Base-by-base conservation (phyloP, 2,888 invertebrate genomes). In the Ormyrus pomaceus region DNA sequence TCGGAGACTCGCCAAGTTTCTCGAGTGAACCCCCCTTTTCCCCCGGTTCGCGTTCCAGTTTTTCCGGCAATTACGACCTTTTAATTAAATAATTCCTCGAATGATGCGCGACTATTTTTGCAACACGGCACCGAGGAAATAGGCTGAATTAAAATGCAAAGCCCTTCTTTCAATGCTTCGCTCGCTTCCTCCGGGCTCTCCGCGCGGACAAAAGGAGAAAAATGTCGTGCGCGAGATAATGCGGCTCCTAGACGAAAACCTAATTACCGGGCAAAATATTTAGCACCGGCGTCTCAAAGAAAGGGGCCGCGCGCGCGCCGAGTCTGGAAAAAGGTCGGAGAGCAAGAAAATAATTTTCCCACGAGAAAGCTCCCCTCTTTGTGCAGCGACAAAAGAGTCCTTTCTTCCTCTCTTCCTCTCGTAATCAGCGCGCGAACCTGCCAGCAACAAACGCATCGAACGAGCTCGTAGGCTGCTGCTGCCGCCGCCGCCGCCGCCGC, bases 291-390 rank as follows among this genome's bases (percentile, higher is more conserved):
- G 34, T 34, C 34, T 34, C 6, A 58, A 58, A 64, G 46, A 46
- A 64, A 64, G 34, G 34, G 34, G 34, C 34, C 13, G 11, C 46
- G 48, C 45, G 46, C 45, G 11, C 45, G 46, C 45, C 5, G 46
- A 11, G 46, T 9, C 61, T 34, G 11, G 11, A 6, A 62, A 11
- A 45, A 62, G 46, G 46, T 46, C 19, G 34, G 34, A 61, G 34
- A 61, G 10, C 10, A 19, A 19, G 13, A 13, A 46, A 55, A 68
- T 53, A 68, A 68, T 68, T 68, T 66, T 45, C 10, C 34, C 19
- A 13, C 68, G 51, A 66, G n/a, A 68, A 46, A 11, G 11, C 45
- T 46, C 45, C 34, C 9, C 9, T 46, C 9, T 50, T 34, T 4
- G 1, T 2, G 0, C 34, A 51, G 13, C 62, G 9, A 72, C 72